Conservation (phyloP, 1,140 invertebrate species). For the Drosophila santomea region DNA sequence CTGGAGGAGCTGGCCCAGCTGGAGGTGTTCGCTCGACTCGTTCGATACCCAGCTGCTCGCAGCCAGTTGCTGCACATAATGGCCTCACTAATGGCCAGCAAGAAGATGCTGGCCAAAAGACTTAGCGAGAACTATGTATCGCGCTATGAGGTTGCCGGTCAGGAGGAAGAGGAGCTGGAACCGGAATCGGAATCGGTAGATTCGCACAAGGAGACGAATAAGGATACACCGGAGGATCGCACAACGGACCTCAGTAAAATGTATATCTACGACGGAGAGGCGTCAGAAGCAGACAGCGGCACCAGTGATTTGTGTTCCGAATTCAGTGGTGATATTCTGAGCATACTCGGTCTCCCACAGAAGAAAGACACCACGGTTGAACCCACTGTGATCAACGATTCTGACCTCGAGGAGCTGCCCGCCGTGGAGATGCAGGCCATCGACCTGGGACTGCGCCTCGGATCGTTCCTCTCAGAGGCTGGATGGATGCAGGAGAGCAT, state of each 20-base stretch:
- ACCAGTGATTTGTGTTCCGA: background rate
- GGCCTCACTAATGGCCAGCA: constrained; percentile 85
- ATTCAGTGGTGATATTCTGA: no score
- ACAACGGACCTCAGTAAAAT: background rate
- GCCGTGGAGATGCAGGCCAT: constrained; percentile 73
- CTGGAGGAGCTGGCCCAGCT: constrained; percentile 89
- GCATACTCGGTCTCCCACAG: no score
- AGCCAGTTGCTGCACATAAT: constrained; percentile 88
- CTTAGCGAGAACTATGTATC: constrained; percentile 56
- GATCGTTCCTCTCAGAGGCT: constrained; percentile 93
- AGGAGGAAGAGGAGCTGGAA: background rate
- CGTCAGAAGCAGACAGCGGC: background rate
- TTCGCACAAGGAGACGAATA: background rate
- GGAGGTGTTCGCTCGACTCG: constrained; percentile 89
- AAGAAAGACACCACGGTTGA: background rate
- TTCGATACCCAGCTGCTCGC: constrained; percentile 90
- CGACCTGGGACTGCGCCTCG: constrained; percentile 87
- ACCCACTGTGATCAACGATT: constrained; percentile 6
- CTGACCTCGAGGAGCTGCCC: constrained; percentile 12
- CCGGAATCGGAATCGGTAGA: background rate
- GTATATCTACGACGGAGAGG: constrained; percentile 3
- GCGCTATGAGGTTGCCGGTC: constrained; percentile 11
- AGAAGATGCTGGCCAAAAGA: constrained; percentile 58
- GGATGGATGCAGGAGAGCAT: constrained; percentile 92
- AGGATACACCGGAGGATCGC: background rate